phyloP scores from a whole-genome alignment of 2,113 vertebrate species.

The Callorhinus ursinus region DNA sequence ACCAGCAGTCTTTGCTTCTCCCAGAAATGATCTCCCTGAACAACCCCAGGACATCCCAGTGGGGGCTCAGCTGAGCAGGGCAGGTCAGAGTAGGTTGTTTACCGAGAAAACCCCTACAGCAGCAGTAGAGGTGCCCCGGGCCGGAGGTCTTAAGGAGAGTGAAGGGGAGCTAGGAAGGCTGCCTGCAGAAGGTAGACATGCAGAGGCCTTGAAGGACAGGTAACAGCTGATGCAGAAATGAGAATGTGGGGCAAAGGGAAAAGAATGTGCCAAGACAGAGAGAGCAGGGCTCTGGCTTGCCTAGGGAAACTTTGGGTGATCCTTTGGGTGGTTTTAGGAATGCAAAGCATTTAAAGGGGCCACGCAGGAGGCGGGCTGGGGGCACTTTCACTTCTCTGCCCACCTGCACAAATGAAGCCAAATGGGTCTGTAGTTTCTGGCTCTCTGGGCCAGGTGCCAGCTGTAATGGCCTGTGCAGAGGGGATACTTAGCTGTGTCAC shows the following conservation, averaged over 20 bases:
- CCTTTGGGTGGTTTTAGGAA: background rate
- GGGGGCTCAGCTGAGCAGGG: background rate
- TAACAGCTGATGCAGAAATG: background rate
- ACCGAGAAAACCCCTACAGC: background rate
- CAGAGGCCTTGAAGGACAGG: background rate
- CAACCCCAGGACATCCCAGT: background rate
- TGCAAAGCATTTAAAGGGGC: background rate
- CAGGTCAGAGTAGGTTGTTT: background rate
- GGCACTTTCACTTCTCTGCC: background rate
- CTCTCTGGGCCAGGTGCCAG: constrained; percentile 59
- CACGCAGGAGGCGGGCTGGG: background rate
- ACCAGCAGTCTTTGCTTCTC: background rate
- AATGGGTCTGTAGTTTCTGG: background rate
- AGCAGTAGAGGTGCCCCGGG: background rate
- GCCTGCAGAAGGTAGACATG: background rate
- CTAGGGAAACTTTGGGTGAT: background rate
- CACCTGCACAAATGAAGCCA: background rate
- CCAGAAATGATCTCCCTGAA: background rate
- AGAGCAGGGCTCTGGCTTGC: background rate
- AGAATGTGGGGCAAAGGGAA: background rate
- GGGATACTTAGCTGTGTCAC: constrained; percentile 71
- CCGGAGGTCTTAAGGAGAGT: background rate
- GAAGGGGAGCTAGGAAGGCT: background rate
- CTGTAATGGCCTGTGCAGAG: constrained; percentile 67
- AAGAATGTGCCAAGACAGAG: background rate